Percentiles rank a stretch among this genome's conserved stretches.
Conservation (phyloP, 2,797 vertebrate genomes). For the Gallirallus australis region DNA sequence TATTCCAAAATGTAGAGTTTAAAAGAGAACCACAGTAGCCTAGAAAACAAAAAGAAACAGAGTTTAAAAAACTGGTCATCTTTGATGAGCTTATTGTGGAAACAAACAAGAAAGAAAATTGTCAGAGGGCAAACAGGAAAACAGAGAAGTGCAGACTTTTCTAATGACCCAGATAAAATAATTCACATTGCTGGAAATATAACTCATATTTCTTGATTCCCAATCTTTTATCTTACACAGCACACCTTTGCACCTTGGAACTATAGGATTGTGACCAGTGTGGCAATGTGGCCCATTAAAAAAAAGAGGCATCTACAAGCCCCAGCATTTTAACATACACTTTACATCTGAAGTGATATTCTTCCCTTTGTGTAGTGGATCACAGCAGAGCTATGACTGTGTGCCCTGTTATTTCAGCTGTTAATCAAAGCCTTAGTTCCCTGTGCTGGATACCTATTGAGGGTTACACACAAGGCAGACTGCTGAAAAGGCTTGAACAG, state of each 20-base stretch:
- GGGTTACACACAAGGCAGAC: neutral
- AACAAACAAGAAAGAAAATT: slow-evolving; percentile 10
- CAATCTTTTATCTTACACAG: neutral
- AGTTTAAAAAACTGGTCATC: neutral
- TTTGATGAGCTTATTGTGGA: neutral
- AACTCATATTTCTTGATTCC: neutral
- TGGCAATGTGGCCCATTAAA: neutral
- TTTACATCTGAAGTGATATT: neutral
- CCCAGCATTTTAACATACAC: neutral
- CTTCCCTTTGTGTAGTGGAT: neutral
- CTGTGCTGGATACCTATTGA: neutral
- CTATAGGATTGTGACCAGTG: neutral
- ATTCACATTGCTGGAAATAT: neutral
- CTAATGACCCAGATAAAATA: neutral
- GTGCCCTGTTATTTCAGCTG: neutral
- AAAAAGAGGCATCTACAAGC: neutral
- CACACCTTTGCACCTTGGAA: neutral
- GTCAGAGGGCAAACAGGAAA: neutral
- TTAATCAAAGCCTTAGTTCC: neutral
- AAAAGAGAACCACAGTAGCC: neutral
- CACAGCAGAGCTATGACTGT: neutral
- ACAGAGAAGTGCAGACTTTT: neutral
- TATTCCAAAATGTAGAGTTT: neutral
- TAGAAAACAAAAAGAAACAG: neutral
- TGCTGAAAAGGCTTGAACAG: neutral